Conservation (phyloP, 2,113 vertebrate genomes). For the Blennius ocellaris region DNA sequence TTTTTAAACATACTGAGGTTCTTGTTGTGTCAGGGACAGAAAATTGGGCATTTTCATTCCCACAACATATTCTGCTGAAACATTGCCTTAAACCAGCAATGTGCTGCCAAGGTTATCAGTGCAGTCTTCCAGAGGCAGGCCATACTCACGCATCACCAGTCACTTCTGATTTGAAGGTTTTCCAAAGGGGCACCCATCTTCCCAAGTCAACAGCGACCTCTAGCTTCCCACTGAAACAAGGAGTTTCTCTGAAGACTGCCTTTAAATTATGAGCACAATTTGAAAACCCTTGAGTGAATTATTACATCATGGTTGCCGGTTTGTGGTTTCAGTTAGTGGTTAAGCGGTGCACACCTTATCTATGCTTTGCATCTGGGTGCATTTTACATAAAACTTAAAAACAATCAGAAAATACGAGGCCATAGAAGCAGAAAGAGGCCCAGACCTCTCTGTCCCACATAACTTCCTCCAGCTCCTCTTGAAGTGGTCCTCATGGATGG, state of each 20-base stretch:
- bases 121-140: conserved; percentile 52
- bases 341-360: too few relatives aligned
- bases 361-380: too few relatives aligned
- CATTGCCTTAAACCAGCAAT: conserved; percentile 55
- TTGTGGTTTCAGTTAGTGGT: not conserved
- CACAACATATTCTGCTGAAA: conserved; percentile 43
- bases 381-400: too few relatives aligned
- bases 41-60: conserved; percentile 28
- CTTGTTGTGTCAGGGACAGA: conserved; percentile 51
- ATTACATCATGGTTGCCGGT: not conserved
- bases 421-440: too few relatives aligned
- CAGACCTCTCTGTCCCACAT: too few relatives aligned
- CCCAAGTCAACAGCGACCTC: conserved; percentile 34
- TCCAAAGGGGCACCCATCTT: conserved; percentile 43
- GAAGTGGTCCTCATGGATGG: too few relatives aligned
- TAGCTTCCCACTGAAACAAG: conserved; percentile 29
- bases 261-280: conserved; percentile 21
- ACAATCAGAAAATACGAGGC: too few relatives aligned
- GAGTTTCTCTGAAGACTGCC: conserved; percentile 11
- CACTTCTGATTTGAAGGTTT: conserved; percentile 53
- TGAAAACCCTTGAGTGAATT: not conserved
- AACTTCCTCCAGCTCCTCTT: too few relatives aligned
- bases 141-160: conserved; percentile 61
- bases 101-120: conserved; percentile 64
- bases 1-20: conserved; percentile 26